Evolutionary conservation across 1,140 invertebrate species (phyloP).

Genomic region (Cheumatopsyche charites): DNA sequence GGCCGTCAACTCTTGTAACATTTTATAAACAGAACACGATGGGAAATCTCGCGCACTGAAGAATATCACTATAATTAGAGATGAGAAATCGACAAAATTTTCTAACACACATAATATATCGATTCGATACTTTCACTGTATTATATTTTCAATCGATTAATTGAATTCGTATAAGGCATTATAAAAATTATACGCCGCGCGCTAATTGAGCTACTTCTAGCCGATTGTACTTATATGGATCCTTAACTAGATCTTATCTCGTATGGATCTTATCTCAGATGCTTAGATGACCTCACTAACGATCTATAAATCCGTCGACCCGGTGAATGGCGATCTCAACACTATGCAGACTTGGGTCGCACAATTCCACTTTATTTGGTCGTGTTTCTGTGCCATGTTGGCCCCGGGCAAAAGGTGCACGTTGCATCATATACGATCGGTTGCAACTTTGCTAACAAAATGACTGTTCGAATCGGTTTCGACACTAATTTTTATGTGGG

Average conservation of each 20-base stretch:
- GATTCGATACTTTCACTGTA: neutral
- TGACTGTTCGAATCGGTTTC: neutral
- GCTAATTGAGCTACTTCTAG: no score
- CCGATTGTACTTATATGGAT: no score
- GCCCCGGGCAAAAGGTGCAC: slow-evolving; percentile 12
- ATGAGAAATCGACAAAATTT: neutral
- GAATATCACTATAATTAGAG: slow-evolving; percentile 10
- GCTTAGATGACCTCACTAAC: no score
- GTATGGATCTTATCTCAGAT: no score
- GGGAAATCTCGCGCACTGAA: neutral
- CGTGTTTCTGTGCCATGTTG: neutral
- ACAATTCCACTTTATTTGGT: no score
- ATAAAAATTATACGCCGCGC: no score
- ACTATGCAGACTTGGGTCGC: no score
- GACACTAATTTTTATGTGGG: neutral
- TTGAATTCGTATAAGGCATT: neutral
- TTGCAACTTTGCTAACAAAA: neutral
- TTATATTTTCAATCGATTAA: neutral
- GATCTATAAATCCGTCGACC: no score
- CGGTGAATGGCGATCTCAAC: no score
- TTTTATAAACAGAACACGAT: neutral
- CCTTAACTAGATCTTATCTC: no score
- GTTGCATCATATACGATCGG: neutral
- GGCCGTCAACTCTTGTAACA: neutral
- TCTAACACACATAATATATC: neutral